phyloP scores from a whole-genome alignment of 2,797 vertebrate species.

The Acanthornis magna region DNA sequence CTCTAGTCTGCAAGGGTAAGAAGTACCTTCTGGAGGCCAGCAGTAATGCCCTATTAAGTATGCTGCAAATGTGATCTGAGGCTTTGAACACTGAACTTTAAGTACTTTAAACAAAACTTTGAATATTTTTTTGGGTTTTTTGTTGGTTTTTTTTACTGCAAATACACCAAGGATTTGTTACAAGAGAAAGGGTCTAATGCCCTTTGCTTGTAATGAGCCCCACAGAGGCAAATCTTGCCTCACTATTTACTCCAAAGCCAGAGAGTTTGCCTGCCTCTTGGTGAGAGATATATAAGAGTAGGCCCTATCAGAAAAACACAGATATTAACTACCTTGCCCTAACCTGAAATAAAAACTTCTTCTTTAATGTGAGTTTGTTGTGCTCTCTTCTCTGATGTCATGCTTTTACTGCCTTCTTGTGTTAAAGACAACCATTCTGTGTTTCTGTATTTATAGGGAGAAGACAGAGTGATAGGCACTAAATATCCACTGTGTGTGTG shows the following conservation, averaged over 20 bases:
- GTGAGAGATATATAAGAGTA: not conserved
- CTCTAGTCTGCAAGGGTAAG: not conserved
- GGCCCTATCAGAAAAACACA: not conserved
- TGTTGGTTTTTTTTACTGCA: not conserved
- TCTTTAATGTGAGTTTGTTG: not conserved
- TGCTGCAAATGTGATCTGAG: not conserved
- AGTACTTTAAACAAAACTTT: not conserved
- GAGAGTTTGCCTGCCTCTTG: not conserved
- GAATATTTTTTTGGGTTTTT: not conserved
- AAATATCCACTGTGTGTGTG: not conserved
- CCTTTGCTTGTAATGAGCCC: not conserved
- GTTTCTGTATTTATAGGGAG: not conserved
- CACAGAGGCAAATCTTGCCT: not conserved
- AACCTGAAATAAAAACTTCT: not conserved
- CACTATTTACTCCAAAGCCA: not conserved
- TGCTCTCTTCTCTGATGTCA: not conserved
- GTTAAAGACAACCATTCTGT: not conserved
- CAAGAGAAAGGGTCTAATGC: not conserved
- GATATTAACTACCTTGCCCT: not conserved
- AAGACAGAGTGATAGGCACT: not conserved
- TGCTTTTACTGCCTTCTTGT: not conserved
- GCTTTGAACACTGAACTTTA: not conserved
- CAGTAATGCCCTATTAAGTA: not conserved
- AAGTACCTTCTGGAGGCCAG: not conserved
- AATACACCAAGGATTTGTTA: not conserved